Evolutionary conservation across 2,888 invertebrate species (phyloP), one percentile per base, ranked within the genome.

Genomic region (Tortrix viridana): DNA sequence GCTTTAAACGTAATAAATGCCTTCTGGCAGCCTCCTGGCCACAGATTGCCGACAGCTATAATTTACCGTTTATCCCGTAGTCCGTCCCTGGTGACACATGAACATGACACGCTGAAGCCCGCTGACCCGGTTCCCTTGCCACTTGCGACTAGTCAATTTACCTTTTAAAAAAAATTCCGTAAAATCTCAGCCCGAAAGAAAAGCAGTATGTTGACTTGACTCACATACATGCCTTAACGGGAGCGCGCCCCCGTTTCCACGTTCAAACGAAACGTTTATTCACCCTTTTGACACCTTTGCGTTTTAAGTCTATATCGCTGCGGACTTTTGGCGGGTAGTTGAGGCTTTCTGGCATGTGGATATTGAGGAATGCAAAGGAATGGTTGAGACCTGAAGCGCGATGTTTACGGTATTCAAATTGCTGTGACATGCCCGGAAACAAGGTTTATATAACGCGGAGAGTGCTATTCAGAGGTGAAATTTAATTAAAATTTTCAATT

Each of bases 61-160:
- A 63, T 60, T 60, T 23, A 50, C 48, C 60, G 61, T 65, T 62
- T 67, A 65, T 64, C 44, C 60, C 65, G 49, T 50, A 79, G 74
- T 86, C 62, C 86, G 72, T 54, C 80, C 79, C 91, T 84, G 84
- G 79, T 88, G 88, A 80, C 84, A 84, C 86, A 85, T 88, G 88
- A 89, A 88, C 88, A 84, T 89, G 89, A 90, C 88, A 89, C 80
- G 82, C 76, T 75, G 79, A 86, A 85, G 85, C 89, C 88, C 77
- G 87, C 86, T 91, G 91, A 90, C 91, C 92, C 82, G 87, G 80
- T 91, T 91, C 86, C 84, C 84, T 80, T 79, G 79, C 83, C 85
- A 85, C 79, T 82, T 83, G 86, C 82, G 78, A 88, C 90, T 81
- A 87, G 89, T 90, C 88, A 90, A 91, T 91, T 90, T 88, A 84